Percentiles rank a stretch among this genome's conserved stretches.
Conservation (phyloP, 2,113 vertebrate species). For the Progne subis region DNA sequence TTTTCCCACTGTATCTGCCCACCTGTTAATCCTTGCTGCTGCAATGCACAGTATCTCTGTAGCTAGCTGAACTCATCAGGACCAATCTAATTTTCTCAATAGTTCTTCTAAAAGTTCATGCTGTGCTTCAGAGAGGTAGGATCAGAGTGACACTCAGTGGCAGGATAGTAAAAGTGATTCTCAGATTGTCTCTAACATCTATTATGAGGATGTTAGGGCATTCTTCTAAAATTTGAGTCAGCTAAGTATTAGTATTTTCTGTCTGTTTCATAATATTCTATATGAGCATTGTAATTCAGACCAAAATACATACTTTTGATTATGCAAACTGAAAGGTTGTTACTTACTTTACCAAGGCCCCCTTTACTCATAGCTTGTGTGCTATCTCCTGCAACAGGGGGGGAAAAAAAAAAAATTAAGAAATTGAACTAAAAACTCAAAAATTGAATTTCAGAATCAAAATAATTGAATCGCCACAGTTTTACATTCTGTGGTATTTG, state of each 20-base stretch:
- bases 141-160: conserved; percentile 66
- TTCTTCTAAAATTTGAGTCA: not conserved
- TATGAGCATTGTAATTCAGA: not conserved
- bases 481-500: not conserved
- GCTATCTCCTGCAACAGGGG: not conserved
- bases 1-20: not conserved
- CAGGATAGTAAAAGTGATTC: not conserved
- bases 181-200: not conserved
- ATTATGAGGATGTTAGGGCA: not conserved
- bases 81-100: not conserved
- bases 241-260: not conserved
- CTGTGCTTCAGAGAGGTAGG: conserved; percentile 1
- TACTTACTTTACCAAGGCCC: not conserved
- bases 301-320: not conserved
- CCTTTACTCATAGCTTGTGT: not conserved
- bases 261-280: not conserved
- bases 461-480: not conserved
- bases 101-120: not conserved
- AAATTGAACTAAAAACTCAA: not conserved
- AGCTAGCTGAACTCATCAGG: not conserved
- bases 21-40: not conserved
- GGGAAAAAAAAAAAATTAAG: not conserved
- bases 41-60: not conserved
- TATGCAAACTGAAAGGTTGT: not conserved
- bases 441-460: not conserved